Percentiles rank a stretch among this genome's conserved stretches.
Conservation (phyloP, 2,888 invertebrate species). For the Pandemis corylana region DNA sequence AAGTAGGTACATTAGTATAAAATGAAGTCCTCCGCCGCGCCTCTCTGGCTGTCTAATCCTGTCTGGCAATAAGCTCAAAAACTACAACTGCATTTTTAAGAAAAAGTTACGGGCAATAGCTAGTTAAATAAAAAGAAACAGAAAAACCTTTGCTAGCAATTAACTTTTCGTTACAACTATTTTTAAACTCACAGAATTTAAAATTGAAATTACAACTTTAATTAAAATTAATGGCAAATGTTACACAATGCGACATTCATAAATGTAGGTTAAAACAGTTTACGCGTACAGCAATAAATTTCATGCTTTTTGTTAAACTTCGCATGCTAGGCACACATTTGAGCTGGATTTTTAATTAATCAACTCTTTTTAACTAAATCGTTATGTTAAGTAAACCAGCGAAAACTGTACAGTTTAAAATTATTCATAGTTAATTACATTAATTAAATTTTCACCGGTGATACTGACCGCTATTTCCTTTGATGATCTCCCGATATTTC, state of each 20-base stretch:
- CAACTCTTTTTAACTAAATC: slow-evolving; percentile 9
- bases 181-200: neutral
- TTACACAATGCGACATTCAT: slow-evolving; percentile 10
- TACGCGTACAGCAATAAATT: slow-evolving; percentile 40
- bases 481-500: too few species aligned
- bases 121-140: too few species aligned
- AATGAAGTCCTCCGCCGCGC: too few species aligned
- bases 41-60: too few species aligned
- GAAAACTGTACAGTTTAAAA: neutral
- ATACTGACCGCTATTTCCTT: too few species aligned
- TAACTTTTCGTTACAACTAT: neutral
- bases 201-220: neutral
- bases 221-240: slow-evolving; percentile 11
- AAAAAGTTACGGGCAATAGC: too few species aligned
- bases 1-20: too few species aligned
- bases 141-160: neutral
- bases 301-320: slow-evolving; percentile 28
- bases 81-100: too few species aligned
- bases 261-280: slow-evolving; percentile 20
- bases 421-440: neutral
- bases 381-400: slow-evolving; percentile 44
- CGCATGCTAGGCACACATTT: slow-evolving; percentile 35
- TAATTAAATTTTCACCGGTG: too few species aligned
- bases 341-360: slow-evolving; percentile 26
- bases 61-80: too few species aligned